Conservation (phyloP, 2,888 invertebrate genomes). For the Crematogaster levior region DNA sequence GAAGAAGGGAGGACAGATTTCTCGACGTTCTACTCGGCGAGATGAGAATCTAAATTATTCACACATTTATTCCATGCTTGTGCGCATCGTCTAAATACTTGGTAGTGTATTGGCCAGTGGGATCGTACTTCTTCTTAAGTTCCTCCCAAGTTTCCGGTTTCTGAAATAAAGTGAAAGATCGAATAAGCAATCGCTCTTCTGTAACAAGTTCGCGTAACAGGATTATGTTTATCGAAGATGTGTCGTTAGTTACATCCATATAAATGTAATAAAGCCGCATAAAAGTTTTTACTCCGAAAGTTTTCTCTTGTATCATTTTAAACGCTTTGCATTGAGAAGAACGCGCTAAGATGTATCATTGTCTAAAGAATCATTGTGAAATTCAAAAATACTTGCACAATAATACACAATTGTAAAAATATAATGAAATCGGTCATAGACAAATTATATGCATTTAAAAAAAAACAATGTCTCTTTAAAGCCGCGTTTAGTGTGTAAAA, state of each 20-base stretch:
- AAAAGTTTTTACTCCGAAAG: not conserved
- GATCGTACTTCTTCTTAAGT: conserved; percentile 90
- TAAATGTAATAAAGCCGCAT: not conserved
- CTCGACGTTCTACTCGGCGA: conserved; percentile 18
- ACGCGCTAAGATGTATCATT: not conserved
- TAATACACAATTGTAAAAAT: conserved; percentile 23
- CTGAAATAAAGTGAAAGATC: conserved; percentile 65
- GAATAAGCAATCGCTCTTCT: not conserved
- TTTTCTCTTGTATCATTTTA: not conserved
- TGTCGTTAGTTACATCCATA: not conserved
- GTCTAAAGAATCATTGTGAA: not conserved
- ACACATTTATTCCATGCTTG: conserved; percentile 77
- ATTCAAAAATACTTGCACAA: too few relatives aligned
- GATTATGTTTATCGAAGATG: not conserved
- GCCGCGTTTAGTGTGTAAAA: not conserved
- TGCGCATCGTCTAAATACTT: conserved; percentile 88
- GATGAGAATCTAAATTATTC: conserved; percentile 53
- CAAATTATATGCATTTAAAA: not conserved
- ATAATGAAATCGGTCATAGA: not conserved
- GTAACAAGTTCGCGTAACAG: conserved; percentile 7
- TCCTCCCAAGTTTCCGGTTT: conserved; percentile 88
- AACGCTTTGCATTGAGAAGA: not conserved
- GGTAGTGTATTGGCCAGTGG: conserved; percentile 88
- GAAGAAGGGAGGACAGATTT: conserved; percentile 1
- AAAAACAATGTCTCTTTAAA: not conserved